Conservation (phyloP, 2,113 vertebrate species). For the Oxygymnocypris stewartii region DNA sequence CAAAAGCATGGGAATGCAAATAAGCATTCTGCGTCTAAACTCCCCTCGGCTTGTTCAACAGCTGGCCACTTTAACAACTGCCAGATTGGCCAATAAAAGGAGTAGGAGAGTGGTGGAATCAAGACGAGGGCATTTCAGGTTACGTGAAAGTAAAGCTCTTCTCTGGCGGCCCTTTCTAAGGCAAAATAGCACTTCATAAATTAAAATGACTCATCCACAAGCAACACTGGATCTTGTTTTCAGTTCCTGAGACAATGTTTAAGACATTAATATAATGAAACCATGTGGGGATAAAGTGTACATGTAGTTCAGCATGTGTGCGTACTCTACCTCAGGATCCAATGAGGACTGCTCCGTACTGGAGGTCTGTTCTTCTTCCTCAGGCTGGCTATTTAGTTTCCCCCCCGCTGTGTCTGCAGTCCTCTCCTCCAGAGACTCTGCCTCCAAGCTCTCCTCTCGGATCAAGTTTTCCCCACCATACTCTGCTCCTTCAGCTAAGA, state of each 20-base stretch:
- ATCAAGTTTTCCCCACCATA: conserved; percentile 69
- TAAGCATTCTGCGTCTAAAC: not conserved
- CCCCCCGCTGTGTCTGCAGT: conserved; percentile 47
- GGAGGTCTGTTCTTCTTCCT: conserved; percentile 62
- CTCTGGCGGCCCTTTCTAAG: too few species aligned
- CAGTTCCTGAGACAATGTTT: not conserved
- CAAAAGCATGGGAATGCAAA: conserved; percentile 32
- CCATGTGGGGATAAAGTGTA: conserved; percentile 12
- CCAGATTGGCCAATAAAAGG: conserved; percentile 41
- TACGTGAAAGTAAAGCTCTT: not conserved
- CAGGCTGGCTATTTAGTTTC: conserved; percentile 45
- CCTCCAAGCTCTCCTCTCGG: conserved; percentile 72
- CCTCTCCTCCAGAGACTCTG: conserved; percentile 61
- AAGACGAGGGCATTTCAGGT: conserved; percentile 37
- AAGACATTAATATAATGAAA: conserved; percentile 15
- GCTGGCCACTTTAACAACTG: conserved; percentile 46
- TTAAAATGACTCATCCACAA: conserved; percentile 18
- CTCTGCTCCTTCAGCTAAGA: conserved; percentile 68
- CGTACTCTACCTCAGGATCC: conserved; percentile 66
- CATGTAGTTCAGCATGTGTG: not conserved
- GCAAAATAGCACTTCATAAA: too few species aligned
- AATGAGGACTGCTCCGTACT: conserved; percentile 66
- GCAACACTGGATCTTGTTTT: conserved; percentile 18
- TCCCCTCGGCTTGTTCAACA: conserved; percentile 33
- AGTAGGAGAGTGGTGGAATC: not conserved